phyloP scores from a whole-genome alignment of 2,113 vertebrate genomes.

The Heterotilapia buettikoferi region DNA sequence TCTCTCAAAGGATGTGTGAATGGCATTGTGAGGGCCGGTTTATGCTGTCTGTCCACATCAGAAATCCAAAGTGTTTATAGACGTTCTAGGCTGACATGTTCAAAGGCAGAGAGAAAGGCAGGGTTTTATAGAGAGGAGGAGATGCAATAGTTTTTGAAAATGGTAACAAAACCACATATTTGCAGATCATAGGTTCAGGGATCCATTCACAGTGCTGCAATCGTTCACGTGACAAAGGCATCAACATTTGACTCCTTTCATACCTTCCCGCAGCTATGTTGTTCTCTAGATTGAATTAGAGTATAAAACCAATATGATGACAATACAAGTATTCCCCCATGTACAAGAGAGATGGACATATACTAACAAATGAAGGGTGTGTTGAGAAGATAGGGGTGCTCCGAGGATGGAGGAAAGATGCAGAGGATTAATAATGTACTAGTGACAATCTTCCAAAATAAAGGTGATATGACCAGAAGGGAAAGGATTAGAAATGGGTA shows the following conservation, averaged over 20 bases:
- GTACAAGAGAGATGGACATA: not conserved
- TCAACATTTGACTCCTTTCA: not conserved
- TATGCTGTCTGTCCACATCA: not conserved
- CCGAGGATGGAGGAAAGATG: not conserved
- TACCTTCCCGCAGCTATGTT: not conserved
- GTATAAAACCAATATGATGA: not conserved
- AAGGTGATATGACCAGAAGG: not conserved
- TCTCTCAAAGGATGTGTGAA: not conserved
- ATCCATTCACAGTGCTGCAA: not conserved
- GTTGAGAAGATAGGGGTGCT: not conserved
- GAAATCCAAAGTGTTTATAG: not conserved
- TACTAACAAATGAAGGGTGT: not conserved
- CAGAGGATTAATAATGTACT: not conserved
- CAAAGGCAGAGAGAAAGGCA: not conserved
- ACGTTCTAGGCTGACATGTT: not conserved
- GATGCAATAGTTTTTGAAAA: not conserved
- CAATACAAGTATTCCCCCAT: not conserved
- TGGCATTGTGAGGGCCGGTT: not conserved
- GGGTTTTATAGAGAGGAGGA: not conserved
- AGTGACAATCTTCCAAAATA: not conserved
- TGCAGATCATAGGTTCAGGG: not conserved
- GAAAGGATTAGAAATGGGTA: not conserved
- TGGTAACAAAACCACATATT: not conserved
- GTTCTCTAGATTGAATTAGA: not conserved
- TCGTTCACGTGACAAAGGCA: not conserved